Base-by-base conservation (phyloP, 92 coral and sea anemone genomes). In the Isaurus tuberculatus region DNA sequence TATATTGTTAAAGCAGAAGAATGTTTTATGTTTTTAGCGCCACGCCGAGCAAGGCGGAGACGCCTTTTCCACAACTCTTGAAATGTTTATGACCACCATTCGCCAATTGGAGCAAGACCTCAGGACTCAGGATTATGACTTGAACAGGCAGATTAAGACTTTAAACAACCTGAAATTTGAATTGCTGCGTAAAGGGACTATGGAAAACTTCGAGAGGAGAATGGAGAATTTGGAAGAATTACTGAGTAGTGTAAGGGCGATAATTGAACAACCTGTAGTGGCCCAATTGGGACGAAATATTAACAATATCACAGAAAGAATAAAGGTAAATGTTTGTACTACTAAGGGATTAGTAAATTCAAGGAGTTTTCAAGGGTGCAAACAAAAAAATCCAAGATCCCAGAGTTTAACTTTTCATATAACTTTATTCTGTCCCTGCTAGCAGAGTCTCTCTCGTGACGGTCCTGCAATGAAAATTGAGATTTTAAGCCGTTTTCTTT, bases 51-150 rank as follows among this genome's bases (percentile, higher is more conserved):
- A 72, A 72, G 78, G 78, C 33, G 11, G 48, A 11, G 34, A 4
- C 78, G 9, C 22, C 22, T 10, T 43, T 25, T 44, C 78, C 5
- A 16, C 78, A 15, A 72, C 78, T 15, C 58, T 72, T 25, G 60
- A 72, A 44, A 72, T 72, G 43, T 44, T 43, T 60, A 72, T 60
- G 22, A 44, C 26, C 14, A 72, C 15, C 23, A 17, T 72, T 8
- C 78, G 57, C 78, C 26, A 43, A 25, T 0, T 72, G 13, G 78
- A 72, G 27, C 44, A 36, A 43, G 61, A 72, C 27, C 33, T 72
- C 5, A 17, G 53, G 8, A 23, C 43, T 27, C 61, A 72, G n/a
- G 78, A 72, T 3, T 11, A 26, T 22, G 60, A 72, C 25, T 26
- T 72, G 60, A 43, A 11, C 16, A 72, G 58, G 26, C 60, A 72